Conservation (phyloP, 2,797 vertebrate genomes). For the Catostomus latipinnis region DNA sequence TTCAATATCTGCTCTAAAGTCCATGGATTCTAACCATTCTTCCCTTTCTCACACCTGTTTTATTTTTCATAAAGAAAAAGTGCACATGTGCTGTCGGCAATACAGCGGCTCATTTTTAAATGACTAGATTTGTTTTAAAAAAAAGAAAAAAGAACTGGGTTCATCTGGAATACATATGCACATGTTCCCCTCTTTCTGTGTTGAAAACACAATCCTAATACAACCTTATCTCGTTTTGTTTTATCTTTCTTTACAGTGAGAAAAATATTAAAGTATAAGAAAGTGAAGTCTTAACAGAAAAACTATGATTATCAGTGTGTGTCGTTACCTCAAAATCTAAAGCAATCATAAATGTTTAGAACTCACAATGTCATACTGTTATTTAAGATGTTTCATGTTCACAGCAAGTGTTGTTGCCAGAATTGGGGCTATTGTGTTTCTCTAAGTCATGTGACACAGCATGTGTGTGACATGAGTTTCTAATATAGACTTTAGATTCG, state of each 20-base stretch:
- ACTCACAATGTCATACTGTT: background rate
- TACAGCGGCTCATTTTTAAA: background rate
- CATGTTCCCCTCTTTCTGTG: too few relatives aligned
- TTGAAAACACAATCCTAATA: too few relatives aligned
- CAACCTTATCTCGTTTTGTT: too few relatives aligned
- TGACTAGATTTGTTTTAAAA: background rate
- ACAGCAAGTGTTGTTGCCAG: slow-evolving; percentile 8
- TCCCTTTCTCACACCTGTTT: background rate
- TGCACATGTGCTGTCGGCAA: background rate
- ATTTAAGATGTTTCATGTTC: background rate
- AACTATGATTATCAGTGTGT: background rate
- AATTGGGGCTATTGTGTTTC: background rate
- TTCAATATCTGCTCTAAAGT: background rate
- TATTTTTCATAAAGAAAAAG: background rate
- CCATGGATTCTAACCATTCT: background rate
- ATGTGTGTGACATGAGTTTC: slow-evolving; percentile 54
- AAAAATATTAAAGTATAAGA: background rate
- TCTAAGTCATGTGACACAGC: slow-evolving; percentile 32
- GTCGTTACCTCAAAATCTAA: background rate
- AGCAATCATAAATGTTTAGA: background rate
- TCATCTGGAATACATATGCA: too few relatives aligned
- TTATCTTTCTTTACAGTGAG: too few relatives aligned
- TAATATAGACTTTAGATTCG: slow-evolving; percentile 41
- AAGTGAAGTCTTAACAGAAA: too few relatives aligned
- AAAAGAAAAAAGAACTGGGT: too few relatives aligned